These are phyloP conservation scores for Sapajus apella DNA, from an alignment of 2,113 vertebrate genomes.

Conservation along the genomic window DNA sequence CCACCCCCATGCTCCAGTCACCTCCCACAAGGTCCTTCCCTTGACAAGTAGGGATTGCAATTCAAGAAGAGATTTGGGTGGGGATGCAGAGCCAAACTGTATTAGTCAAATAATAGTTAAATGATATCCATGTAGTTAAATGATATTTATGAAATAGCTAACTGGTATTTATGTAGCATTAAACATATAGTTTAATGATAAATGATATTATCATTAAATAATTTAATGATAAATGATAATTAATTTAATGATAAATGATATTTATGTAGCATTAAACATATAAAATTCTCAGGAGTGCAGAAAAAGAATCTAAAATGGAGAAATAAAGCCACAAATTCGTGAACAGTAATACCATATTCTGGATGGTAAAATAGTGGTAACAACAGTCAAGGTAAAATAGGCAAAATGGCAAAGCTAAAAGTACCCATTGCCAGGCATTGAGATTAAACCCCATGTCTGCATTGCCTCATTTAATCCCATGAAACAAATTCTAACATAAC, in stretches of 20 bases:
- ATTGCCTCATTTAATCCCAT: background rate
- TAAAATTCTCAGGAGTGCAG: background rate
- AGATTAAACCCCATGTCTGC: background rate
- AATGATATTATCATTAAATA: no score
- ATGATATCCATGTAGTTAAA: no score
- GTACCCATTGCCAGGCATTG: background rate
- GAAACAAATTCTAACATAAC: background rate
- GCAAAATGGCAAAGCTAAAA: background rate
- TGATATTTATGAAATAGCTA: no score
- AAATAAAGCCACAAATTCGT: background rate
- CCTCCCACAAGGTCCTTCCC: no score
- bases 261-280: background rate
- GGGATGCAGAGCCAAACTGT: no score
- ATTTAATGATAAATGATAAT: no score
- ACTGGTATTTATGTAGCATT: no score
- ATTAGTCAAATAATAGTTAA: background rate
- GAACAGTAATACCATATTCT: background rate
- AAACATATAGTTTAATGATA: no score
- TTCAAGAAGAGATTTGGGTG: no score
- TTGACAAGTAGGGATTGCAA: no score
- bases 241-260: background rate
- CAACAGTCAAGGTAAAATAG: background rate
- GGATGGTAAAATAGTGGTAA: background rate
- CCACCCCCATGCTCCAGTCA: no score
- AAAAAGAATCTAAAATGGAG: background rate